Percentiles rank a stretch among this genome's conserved stretches.
These are phyloP conservation scores for Dipodomys stephensi DNA, from an alignment of 2,113 vertebrate species.

Conservation along the genomic window DNA sequence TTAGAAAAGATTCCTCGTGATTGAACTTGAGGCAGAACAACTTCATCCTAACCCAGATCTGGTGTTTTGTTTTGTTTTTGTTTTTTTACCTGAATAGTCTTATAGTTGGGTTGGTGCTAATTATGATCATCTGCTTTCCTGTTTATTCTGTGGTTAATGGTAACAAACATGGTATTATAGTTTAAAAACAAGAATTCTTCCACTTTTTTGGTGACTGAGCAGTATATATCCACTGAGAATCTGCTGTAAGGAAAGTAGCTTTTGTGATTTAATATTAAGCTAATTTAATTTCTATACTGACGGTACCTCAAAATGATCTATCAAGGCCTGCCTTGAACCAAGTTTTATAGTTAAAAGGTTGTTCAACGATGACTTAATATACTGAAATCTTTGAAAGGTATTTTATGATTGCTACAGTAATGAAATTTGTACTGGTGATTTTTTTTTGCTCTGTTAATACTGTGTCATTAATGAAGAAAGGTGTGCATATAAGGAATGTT, in stretches of 20 bases:
- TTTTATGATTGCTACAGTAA: not conserved
- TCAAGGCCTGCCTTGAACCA: constrained; percentile 11
- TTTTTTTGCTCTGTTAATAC: not conserved
- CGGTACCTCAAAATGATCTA: constrained; percentile 33
- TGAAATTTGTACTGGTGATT: constrained; percentile 13
- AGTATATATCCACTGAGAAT: not conserved
- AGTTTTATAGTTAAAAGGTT: not conserved
- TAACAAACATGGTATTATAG: constrained; percentile 7
- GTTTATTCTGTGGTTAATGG: constrained; percentile 8
- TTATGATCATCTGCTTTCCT: not conserved
- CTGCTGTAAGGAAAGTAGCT: constrained; percentile 49
- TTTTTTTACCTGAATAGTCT: not conserved
- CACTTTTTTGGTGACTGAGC: not conserved
- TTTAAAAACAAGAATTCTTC: constrained; percentile 18
- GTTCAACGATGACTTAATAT: constrained; percentile 15
- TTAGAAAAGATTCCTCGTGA: not conserved
- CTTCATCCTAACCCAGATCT: constrained; percentile 14
- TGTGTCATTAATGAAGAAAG: constrained; percentile 42
- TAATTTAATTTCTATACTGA: constrained; percentile 15
- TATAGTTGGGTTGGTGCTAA: not conserved
- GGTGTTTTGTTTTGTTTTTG: not conserved
- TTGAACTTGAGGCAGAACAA: constrained; percentile 7
- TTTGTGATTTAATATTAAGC: not conserved
- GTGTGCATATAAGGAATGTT: constrained; percentile 38
- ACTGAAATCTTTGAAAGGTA: constrained; percentile 6